Conservation (phyloP, 1,140 invertebrate species). For the Sinonovacula constricta region DNA sequence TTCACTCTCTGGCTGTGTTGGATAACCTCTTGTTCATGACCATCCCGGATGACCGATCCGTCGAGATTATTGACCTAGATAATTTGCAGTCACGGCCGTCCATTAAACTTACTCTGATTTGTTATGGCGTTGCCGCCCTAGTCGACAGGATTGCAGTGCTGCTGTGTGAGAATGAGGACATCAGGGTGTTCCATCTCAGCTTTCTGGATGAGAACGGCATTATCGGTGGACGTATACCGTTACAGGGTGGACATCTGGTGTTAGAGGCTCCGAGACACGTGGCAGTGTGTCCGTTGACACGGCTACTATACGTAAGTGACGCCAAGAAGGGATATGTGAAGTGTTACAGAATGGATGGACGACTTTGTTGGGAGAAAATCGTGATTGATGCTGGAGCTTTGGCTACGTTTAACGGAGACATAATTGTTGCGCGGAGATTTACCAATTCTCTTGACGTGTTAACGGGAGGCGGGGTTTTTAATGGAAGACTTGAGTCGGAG, state of each 20-base stretch:
- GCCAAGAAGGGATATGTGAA: slow-evolving; percentile 18
- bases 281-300: slow-evolving; percentile 28
- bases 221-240: slow-evolving; percentile 2
- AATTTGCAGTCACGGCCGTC: background rate
- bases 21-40: slow-evolving; percentile 19
- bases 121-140: slow-evolving; percentile 24
- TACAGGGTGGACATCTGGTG: slow-evolving; percentile 9
- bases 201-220: slow-evolving; percentile 25
- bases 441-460: slow-evolving; percentile 28
- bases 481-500: slow-evolving; percentile 21
- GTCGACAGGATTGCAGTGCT: slow-evolving; percentile 16
- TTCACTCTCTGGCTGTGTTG: slow-evolving; percentile 21
- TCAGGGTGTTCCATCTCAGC: slow-evolving; percentile 7
- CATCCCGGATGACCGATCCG: slow-evolving; percentile 7
- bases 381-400: slow-evolving; percentile 21
- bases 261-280: slow-evolving; percentile 26
- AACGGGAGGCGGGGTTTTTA: background rate
- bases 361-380: slow-evolving; percentile 25
- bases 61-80: slow-evolving; percentile 1
- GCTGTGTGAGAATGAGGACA: background rate
- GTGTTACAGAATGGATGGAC: slow-evolving; percentile 36
- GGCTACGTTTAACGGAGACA: slow-evolving; percentile 15
- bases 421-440: slow-evolving; percentile 24
- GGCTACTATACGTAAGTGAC: slow-evolving; percentile 32
- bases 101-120: slow-evolving; percentile 8